Evolutionary conservation across 1,140 invertebrate genomes (phyloP).

Genomic region (Nomia melanderi): DNA sequence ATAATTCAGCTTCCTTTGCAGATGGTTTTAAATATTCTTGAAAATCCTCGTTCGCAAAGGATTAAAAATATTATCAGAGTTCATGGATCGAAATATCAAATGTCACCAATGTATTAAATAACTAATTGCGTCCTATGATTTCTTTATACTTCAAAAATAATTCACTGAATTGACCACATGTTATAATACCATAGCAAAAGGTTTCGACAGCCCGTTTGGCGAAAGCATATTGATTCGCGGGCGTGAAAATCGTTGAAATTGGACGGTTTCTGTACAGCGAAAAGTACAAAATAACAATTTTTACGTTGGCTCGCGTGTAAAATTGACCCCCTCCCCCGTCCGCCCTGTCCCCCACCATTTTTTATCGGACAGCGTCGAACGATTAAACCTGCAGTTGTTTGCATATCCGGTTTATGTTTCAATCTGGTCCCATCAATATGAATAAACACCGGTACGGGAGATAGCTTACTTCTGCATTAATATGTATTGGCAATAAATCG

Average conservation of each 20-base stretch:
- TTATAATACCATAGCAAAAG: not conserved
- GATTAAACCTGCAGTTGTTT: constrained; percentile 69
- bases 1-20: no score
- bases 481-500: constrained; percentile 81
- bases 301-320: not conserved
- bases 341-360: no score
- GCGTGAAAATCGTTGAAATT: not conserved
- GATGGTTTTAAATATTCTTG: no score
- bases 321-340: no score
- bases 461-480: constrained; percentile 72
- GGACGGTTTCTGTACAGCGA: not conserved
- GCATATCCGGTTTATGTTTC: constrained; percentile 78
- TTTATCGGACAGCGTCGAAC: constrained; percentile 49
- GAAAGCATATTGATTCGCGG: not conserved
- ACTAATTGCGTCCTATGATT: no score
- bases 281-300: not conserved
- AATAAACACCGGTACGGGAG: constrained; percentile 75
- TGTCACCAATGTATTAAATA: no score
- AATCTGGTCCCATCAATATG: constrained; percentile 77
- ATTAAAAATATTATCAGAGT: no score
- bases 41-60: no score
- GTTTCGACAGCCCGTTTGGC: not conserved
- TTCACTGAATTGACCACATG: no score
- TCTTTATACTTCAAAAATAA: no score
- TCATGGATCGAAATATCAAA: no score